A percentile compares a stretch with the other conserved stretches of the same genome.
Conservation (phyloP, 2,888 invertebrate species). For the Globia sparganii region DNA sequence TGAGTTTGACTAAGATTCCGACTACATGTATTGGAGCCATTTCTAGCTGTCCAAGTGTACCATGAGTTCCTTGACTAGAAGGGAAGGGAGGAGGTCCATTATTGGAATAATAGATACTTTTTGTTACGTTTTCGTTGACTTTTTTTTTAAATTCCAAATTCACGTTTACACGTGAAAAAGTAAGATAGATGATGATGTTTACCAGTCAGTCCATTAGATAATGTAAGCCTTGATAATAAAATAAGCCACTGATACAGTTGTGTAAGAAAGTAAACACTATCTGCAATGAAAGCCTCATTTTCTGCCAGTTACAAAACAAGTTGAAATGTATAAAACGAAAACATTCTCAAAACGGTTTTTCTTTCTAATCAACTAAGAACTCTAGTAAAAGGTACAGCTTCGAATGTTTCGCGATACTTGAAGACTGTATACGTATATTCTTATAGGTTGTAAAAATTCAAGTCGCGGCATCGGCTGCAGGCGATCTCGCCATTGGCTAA, state of each 20-base stretch:
- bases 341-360: neutral
- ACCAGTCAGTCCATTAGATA: neutral
- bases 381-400: slow-evolving; percentile 11
- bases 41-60: neutral
- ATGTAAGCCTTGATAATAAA: neutral
- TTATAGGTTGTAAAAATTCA: slow-evolving; percentile 81
- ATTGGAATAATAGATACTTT: neutral
- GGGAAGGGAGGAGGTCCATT: neutral
- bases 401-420: slow-evolving; percentile 5
- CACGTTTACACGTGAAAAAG: neutral
- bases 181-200: neutral
- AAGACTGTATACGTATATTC: slow-evolving; percentile 24
- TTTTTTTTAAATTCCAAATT: neutral
- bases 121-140: no score
- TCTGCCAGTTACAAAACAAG: neutral
- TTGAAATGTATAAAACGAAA: slow-evolving; percentile 4
- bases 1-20: neutral
- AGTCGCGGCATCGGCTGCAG: slow-evolving; percentile 82
- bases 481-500: slow-evolving; percentile 84
- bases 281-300: neutral
- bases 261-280: neutral
- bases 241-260: neutral
- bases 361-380: slow-evolving; percentile 35
- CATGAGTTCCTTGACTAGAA: neutral
- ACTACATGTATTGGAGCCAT: neutral